These are phyloP conservation scores for Nothobranchius furzeri DNA, from an alignment of 2,113 vertebrate species.

Conservation along the genomic window DNA sequence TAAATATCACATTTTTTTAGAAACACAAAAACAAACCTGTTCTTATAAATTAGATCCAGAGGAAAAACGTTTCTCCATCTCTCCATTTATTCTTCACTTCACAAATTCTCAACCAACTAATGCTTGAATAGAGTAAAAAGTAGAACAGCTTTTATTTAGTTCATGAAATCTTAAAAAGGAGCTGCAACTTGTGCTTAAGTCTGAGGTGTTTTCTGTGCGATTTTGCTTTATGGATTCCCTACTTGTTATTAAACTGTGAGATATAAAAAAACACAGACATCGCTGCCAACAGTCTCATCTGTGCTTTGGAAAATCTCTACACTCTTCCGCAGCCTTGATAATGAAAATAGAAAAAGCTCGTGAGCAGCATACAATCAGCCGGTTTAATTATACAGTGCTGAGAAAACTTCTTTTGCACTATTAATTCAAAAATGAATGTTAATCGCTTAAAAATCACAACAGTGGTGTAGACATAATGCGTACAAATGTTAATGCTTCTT, in stretches of 20 bases:
- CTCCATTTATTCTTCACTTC: too few relatives aligned
- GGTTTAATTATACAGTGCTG: conserved; percentile 9
- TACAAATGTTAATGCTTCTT: conserved; percentile 51
- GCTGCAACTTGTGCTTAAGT: conserved; percentile 22
- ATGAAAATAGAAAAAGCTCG: not conserved
- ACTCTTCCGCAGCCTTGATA: conserved; percentile 4
- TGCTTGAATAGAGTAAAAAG: too few relatives aligned
- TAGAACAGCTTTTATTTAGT: conserved; percentile 7
- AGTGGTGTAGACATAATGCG: conserved; percentile 31
- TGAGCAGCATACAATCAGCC: not conserved
- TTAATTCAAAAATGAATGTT: conserved; percentile 33
- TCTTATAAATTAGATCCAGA: too few relatives aligned
- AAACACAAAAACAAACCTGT: too few relatives aligned
- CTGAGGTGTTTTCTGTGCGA: too few relatives aligned
- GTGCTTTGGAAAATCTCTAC: conserved; percentile 8
- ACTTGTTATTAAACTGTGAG: conserved; percentile 44
- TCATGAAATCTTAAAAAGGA: conserved; percentile 43
- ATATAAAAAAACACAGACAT: conserved; percentile 10
- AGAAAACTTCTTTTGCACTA: conserved; percentile 15
- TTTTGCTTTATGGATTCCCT: conserved; percentile 13
- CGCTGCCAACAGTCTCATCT: conserved; percentile 5
- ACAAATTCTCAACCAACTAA: too few relatives aligned
- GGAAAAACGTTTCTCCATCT: not conserved
- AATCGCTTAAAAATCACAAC: conserved; percentile 30
- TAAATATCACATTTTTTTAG: too few relatives aligned